A percentile compares a stretch with the other conserved stretches of the same genome.
Evolutionary conservation across 2,113 vertebrate genomes (phyloP).

Genomic region (Sapajus apella): DNA sequence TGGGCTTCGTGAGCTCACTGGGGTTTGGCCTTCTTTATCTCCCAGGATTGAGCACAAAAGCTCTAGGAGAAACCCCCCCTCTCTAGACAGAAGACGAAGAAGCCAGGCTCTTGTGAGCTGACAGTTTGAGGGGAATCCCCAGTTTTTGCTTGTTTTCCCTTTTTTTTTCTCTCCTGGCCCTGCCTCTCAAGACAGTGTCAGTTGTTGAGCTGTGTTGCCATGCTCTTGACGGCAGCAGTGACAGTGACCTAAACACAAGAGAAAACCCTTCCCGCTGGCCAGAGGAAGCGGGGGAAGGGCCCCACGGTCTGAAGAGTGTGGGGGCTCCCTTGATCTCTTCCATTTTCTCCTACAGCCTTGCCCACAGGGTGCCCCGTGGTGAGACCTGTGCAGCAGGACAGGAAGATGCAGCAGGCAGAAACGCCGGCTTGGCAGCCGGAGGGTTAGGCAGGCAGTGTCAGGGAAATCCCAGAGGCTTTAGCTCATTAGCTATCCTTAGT

Average conservation of each 20-base stretch:
- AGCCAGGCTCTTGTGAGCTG: too few relatives aligned
- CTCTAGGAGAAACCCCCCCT: background rate
- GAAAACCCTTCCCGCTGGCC: background rate
- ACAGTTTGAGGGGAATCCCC: background rate
- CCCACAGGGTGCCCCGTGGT: accelerated
- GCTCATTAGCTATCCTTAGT: too few relatives aligned
- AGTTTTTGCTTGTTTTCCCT: background rate
- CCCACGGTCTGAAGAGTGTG: accelerated
- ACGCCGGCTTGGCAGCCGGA: background rate
- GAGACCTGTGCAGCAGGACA: background rate
- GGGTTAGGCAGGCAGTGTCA: too few relatives aligned
- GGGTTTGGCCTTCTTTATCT: too few relatives aligned
- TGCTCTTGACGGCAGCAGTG: background rate
- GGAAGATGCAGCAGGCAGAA: background rate
- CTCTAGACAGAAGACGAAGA: too few relatives aligned
- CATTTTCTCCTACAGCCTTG: background rate
- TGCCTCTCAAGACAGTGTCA: background rate
- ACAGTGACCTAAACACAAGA: background rate
- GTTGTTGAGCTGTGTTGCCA: too few relatives aligned
- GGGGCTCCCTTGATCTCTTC: background rate
- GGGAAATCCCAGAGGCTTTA: too few relatives aligned
- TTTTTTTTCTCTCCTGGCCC: background rate
- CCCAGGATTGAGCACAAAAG: background rate
- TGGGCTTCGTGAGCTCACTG: accelerated
- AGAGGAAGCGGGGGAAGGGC: background rate